A percentile compares a stretch with the other conserved stretches of the same genome.
These are phyloP conservation scores for Acanthornis magna DNA, from an alignment of 2,797 vertebrate genomes.

Conservation along the genomic window DNA sequence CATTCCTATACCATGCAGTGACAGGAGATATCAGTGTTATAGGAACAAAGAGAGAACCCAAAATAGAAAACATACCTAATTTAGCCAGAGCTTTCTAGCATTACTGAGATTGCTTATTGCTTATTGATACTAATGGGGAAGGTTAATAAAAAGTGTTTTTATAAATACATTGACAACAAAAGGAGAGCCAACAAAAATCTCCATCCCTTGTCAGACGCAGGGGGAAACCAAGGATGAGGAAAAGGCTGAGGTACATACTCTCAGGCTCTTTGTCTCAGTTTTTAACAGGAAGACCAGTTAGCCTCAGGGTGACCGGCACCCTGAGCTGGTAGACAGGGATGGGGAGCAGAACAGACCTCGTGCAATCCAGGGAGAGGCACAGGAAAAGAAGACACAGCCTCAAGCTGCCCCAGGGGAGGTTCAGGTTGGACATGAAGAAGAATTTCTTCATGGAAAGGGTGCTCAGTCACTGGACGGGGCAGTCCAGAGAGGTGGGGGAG, in stretches of 20 bases:
- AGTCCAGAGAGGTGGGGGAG: not conserved
- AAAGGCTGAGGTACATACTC: not conserved
- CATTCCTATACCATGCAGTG: not conserved
- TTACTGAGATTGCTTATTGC: not conserved
- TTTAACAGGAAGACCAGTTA: no score
- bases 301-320: not conserved
- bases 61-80: not conserved
- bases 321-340: not conserved
- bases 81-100: not conserved
- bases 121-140: not conserved
- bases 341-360: not conserved
- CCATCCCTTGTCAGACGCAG: not conserved
- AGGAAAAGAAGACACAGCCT: not conserved
- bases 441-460: not conserved
- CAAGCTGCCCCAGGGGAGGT: not conserved
- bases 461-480: not conserved
- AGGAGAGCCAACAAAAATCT: not conserved
- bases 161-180: not conserved
- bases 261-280: not conserved
- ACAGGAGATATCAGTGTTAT: not conserved
- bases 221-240: not conserved
- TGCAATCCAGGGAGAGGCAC: not conserved
- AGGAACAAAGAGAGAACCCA: not conserved
- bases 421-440: not conserved
- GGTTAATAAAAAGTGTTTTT: not conserved